Base-by-base conservation (phyloP, 2,797 vertebrate genomes). In the Acrossocheilus wenchowensis region DNA sequence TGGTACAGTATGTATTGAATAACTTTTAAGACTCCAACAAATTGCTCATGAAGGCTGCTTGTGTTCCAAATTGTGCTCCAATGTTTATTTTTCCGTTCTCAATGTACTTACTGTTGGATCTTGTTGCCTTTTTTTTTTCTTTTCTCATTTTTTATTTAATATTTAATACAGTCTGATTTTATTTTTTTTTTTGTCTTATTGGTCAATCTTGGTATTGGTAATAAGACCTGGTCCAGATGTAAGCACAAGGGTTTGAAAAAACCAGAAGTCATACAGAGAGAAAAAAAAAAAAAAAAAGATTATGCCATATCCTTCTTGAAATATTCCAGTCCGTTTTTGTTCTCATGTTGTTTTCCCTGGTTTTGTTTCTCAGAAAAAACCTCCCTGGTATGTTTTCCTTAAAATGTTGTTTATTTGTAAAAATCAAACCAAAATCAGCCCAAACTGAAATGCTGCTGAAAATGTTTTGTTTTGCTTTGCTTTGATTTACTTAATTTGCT, bases 31-130 rank as follows among this genome's bases (percentile, higher is more conserved):
- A 60, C 57, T 75, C 82, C 60, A 80, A 41, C 68, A 57, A 89
- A 89, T 87, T 91, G 88, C 81, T 77, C 75, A 69, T 78, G 72
- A 92, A 81, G 78, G 81, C 23, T 86, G 87, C 90, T 90, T 88
- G 30, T 72, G 66, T 85, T 88, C 85, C 34, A 86, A 80, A 85
- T 87, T 88, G 87, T 41, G 89, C 90, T 90, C 30, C 36, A 71
- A 17, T 82, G 45, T 85, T 84, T 64, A 84, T 50, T 81, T 90
- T 90, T 79, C 72, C 48, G 69, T 54, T 86, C 79, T 82, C 81
- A 15, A 4, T 81, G 81, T 71, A 54, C 66, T 60, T 82, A 74
- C 48, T 74, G 34, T 89, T 86, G 78, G 69, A 60, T 87, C 88
- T 82, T 52, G 26, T 87, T 82, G 50, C 68, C 48, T 45, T 72